Evolutionary conservation across 1,140 invertebrate genomes (phyloP).

Genomic region (Pogonus chalceus): DNA sequence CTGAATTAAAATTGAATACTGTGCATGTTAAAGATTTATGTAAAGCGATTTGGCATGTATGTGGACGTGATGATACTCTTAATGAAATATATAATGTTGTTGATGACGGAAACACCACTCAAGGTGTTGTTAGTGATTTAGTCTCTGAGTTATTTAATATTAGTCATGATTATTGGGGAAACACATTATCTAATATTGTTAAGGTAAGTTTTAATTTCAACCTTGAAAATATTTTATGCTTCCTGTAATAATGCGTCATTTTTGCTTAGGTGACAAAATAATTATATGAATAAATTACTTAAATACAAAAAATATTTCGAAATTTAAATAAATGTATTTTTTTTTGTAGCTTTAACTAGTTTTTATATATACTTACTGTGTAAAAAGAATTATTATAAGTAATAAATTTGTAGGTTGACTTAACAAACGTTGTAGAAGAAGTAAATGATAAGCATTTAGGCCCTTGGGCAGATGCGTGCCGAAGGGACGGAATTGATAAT

Average conservation of each 20-base stretch:
- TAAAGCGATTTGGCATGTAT: constrained; percentile 64
- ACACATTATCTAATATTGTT: constrained; percentile 63
- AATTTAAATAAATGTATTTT: no score
- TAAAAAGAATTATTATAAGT: not conserved
- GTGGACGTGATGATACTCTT: constrained; percentile 39
- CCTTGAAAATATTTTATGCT: no score
- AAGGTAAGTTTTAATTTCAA: constrained; percentile 62
- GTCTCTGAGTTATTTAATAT: constrained; percentile 77
- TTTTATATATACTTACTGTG: not conserved
- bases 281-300: no score
- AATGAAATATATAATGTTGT: constrained; percentile 69
- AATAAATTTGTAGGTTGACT: constrained; percentile 44
- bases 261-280: no score
- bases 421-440: constrained; percentile 71
- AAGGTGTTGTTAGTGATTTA: constrained; percentile 67
- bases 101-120: constrained; percentile 71
- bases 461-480: constrained; percentile 80
- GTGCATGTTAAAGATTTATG: constrained; percentile 77
- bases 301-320: no score
- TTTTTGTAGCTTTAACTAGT: no score
- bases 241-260: no score
- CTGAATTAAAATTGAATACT: constrained; percentile 75
- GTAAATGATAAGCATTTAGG: constrained; percentile 86
- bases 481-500: constrained; percentile 62
- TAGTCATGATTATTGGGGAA: constrained; percentile 77